Base-by-base conservation (phyloP, 2,888 invertebrate genomes). In the Clunio marinus region DNA sequence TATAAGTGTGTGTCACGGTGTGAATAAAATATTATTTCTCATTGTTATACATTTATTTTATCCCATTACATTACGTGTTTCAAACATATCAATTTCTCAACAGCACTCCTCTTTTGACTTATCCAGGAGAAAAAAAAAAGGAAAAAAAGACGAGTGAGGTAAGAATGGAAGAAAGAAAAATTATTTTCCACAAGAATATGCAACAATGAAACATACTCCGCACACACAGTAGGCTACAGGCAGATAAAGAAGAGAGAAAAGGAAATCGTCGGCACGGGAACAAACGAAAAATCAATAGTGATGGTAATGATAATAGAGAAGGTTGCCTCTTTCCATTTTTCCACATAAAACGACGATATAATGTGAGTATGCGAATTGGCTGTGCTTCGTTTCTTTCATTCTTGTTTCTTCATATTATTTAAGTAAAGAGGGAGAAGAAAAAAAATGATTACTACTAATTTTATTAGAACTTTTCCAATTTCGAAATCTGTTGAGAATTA, bases 391-490 rank as follows among this genome's bases (percentile, higher is more conserved):
- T 51, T 17, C 51, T 17, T 51, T n/a, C 10, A n/a, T 41, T 41
- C 15, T 41, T 41, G 41, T 41, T 41, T 41, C n/a, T n/a, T n/a
- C 41, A 15, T 5, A 41, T 41, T 10, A n/a, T 41, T 41, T 15
- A 41, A 10, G 41, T n/a, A 32, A 4, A 10, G 10, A 32, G 10
- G 5, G 10, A 10, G 4, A 32, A 10, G 10, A 32, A 10, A 32
- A 32, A 24, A 55, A 66, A 66, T 66, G 66, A 66, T 66, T 66
- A 35, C 55, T 27, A 55, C 66, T 55, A 66, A 66, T 66, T 66
- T 66, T 66, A 55, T 66, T 66, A 66, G 17, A 66, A 66, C 66
- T 66, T 66, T 66, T 66, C 66, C 66, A 66, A 66, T 66, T 66
- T 65, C 63, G 13, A 46, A 62, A 25, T 62, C 62, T 41, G 62